Percentiles rank a stretch among this genome's conserved stretches.
Evolutionary conservation across 2,888 invertebrate genomes (phyloP).

Genomic region (Cyclophora albipunctata): DNA sequence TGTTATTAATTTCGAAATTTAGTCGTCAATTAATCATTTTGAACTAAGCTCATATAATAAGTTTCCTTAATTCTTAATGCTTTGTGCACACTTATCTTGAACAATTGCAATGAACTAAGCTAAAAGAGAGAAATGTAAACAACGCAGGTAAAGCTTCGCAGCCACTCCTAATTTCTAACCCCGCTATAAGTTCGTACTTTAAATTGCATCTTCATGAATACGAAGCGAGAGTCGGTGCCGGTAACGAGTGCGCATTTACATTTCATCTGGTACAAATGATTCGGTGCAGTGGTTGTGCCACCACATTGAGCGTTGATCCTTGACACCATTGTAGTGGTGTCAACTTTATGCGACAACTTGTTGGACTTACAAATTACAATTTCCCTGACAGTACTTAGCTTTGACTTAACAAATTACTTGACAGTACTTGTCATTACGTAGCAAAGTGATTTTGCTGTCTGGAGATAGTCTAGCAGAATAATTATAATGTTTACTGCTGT

Average conservation of each 20-base stretch:
- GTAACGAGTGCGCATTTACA: slow-evolving; percentile 73
- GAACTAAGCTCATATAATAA: too few species aligned
- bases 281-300: slow-evolving; percentile 55
- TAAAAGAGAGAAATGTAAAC: too few species aligned
- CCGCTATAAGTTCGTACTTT: slow-evolving; percentile 18
- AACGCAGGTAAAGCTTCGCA: too few species aligned
- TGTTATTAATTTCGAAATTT: too few species aligned
- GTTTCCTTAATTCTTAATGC: too few species aligned
- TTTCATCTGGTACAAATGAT: slow-evolving; percentile 74
- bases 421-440: too few species aligned
- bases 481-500: too few species aligned
- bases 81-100: too few species aligned
- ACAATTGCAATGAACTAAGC: too few species aligned
- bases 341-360: slow-evolving; percentile 21
- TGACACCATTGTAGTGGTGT: slow-evolving; percentile 29
- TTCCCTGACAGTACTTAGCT: too few species aligned
- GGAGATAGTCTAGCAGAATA: too few species aligned
- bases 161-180: neutral
- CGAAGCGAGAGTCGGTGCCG: slow-evolving; percentile 63
- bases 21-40: too few species aligned
- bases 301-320: slow-evolving; percentile 41
- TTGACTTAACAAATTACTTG: neutral
- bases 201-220: slow-evolving; percentile 59
- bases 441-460: neutral
- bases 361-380: slow-evolving; percentile 15